phyloP scores from a whole-genome alignment of 2,888 invertebrate genomes.

The Andricus quercusramuli region DNA sequence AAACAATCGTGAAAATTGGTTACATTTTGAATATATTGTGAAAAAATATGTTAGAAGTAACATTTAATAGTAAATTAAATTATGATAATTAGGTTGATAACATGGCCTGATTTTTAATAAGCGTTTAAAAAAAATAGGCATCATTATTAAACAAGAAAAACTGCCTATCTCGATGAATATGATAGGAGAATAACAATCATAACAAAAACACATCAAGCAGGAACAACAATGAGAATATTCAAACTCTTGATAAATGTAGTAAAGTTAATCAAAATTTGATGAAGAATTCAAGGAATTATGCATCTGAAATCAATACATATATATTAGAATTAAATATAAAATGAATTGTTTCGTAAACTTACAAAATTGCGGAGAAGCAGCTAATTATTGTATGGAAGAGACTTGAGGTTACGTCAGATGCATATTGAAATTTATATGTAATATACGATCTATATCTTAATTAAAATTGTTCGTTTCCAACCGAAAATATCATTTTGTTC shows the following conservation, averaged over 20 bases:
- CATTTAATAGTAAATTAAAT: too few species aligned
- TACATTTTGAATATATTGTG: too few species aligned
- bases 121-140: neutral
- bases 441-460: neutral
- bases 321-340: neutral
- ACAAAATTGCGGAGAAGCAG: neutral
- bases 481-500: neutral
- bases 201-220: neutral
- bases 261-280: neutral
- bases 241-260: neutral
- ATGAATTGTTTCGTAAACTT: neutral
- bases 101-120: too few species aligned
- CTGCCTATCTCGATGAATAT: too few species aligned
- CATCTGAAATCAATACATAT: neutral
- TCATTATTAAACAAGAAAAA: too few species aligned
- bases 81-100: too few species aligned
- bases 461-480: neutral
- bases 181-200: neutral
- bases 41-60: too few species aligned
- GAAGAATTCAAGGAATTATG: neutral
- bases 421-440: neutral
- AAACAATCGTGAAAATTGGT: too few species aligned
- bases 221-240: neutral
- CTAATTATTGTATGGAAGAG: neutral
- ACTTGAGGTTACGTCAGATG: neutral